These are phyloP conservation scores for Nesospiza acunhae DNA, from an alignment of 2,113 vertebrate species.

Conservation along the genomic window DNA sequence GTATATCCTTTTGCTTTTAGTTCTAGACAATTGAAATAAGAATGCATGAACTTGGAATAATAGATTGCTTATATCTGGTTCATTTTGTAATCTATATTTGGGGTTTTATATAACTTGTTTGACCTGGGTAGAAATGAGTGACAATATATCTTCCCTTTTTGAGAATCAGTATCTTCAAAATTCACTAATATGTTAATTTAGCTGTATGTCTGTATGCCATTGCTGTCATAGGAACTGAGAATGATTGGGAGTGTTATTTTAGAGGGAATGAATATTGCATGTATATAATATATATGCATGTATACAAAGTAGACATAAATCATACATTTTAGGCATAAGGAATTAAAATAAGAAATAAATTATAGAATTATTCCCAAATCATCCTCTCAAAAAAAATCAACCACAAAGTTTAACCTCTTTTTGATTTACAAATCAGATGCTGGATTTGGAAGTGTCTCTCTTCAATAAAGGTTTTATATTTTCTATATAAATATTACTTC, in stretches of 20 bases:
- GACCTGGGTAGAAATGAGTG: background rate
- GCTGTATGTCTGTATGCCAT: background rate
- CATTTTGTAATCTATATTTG: background rate
- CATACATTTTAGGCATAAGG: background rate
- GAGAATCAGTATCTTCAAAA: background rate
- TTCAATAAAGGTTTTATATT: background rate
- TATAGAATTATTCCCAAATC: background rate
- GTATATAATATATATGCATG: background rate
- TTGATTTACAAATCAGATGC: background rate
- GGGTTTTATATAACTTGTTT: background rate
- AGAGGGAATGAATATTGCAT: background rate
- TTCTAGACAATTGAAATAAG: constrained; percentile 29
- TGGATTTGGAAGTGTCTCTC: background rate
- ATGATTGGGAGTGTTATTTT: background rate
- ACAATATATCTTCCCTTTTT: background rate
- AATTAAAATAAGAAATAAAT: background rate
- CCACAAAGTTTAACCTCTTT: background rate
- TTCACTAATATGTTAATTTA: background rate
- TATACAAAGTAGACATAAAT: background rate
- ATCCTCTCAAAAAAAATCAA: background rate
- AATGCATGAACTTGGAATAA: background rate
- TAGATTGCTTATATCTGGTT: background rate
- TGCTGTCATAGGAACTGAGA: background rate
- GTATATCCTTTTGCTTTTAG: constrained; percentile 24
- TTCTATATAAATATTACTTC: background rate